Conservation (phyloP, 1,140 invertebrate genomes). For the Pseudomyrmex dendroicus region DNA sequence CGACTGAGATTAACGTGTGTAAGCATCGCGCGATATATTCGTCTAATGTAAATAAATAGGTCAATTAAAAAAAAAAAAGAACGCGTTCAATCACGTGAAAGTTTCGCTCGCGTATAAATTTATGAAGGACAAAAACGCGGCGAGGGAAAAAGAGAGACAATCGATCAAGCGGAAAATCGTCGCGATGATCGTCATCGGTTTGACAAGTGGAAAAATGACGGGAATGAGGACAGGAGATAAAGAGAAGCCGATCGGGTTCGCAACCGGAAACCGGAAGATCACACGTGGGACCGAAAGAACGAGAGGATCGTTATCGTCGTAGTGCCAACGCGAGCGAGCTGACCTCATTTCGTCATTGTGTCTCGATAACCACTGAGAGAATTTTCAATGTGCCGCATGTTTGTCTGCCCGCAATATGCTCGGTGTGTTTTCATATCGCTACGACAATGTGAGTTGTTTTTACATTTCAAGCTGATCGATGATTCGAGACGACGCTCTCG, state of each 20-base stretch:
- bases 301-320: conserved; percentile 60
- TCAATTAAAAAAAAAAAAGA: neutral
- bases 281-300: conserved; percentile 48
- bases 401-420: neutral
- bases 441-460: neutral
- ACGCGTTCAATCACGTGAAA: conserved; percentile 11
- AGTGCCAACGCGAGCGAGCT: conserved; percentile 39
- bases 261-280: conserved; percentile 65
- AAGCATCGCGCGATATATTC: no score
- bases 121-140: neutral
- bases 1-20: no score
- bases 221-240: conserved; percentile 34
- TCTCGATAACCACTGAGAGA: conserved; percentile 43
- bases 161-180: conserved; percentile 5
- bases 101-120: conserved; percentile 9
- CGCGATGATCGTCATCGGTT: neutral
- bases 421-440: conserved; percentile 17
- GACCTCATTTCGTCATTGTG: conserved; percentile 59
- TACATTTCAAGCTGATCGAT: neutral
- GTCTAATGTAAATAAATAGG: neutral
- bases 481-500: neutral
- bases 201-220: neutral
- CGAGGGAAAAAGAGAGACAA: neutral
- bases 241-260: neutral
- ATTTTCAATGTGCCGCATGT: conserved; percentile 9